These are phyloP conservation scores for Aviceda subcristata DNA, from an alignment of 2,113 vertebrate genomes.

Conservation along the genomic window DNA sequence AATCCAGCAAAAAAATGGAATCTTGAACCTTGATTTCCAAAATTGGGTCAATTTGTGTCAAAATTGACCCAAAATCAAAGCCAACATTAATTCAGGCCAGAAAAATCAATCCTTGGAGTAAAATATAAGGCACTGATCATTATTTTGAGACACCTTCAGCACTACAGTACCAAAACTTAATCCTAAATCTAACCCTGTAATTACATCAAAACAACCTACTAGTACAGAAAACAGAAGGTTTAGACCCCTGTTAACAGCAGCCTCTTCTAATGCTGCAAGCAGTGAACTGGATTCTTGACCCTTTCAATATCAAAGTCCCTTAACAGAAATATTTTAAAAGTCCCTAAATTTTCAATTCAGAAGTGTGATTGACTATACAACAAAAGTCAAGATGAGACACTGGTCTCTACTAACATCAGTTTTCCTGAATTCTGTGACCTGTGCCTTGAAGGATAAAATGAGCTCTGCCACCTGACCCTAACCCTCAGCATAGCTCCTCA, in stretches of 20 bases:
- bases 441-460: not conserved
- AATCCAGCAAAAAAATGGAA: not conserved
- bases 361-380: not conserved
- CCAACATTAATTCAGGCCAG: not conserved
- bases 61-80: not conserved
- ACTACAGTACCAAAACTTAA: not conserved
- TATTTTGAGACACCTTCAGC: not conserved
- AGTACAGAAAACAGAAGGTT: not conserved
- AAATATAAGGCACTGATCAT: not conserved
- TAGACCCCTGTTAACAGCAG: not conserved
- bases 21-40: not conserved
- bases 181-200: not conserved
- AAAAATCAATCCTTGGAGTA: not conserved
- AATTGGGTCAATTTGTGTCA: not conserved
- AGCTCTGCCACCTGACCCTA: not conserved
- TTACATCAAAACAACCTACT: not conserved
- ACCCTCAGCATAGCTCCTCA: not conserved
- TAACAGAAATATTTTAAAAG: not conserved
- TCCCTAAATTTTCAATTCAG: not conserved
- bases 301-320: not conserved
- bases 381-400: not conserved
- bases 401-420: not conserved
- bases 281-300: not conserved
- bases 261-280: not conserved
- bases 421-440: not conserved